A percentile compares a stretch with the other conserved stretches of the same genome.
Conservation (phyloP, 2,888 invertebrate species). For the Myathropa florea region DNA sequence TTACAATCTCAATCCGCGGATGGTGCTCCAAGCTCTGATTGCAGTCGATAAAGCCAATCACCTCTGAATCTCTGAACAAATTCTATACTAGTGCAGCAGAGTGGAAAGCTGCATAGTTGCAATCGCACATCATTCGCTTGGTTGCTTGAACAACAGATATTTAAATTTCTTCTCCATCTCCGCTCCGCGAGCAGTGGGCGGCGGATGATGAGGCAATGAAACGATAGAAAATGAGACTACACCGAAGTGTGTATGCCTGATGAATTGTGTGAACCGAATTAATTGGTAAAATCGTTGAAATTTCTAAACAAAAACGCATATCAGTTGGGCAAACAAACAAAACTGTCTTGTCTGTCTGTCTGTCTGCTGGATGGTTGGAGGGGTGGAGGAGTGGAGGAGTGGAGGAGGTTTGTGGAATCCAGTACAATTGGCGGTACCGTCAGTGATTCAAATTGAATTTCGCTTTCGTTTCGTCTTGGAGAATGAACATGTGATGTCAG, state of each 20-base stretch:
- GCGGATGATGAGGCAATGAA: slow-evolving; percentile 14
- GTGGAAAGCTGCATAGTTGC: slow-evolving; percentile 42
- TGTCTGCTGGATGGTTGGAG: not conserved
- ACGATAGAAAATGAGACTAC: not conserved
- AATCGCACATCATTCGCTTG: slow-evolving; percentile 47
- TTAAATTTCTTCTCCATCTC: slow-evolving; percentile 52
- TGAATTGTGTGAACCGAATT: slow-evolving; percentile 66
- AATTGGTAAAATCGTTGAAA: slow-evolving; percentile 40
- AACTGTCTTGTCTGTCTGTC: not conserved
- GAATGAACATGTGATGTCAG: not conserved
- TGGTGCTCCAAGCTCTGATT: not conserved
- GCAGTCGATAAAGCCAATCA: slow-evolving; percentile 30
- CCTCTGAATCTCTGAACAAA: slow-evolving; percentile 38
- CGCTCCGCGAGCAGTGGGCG: not conserved
- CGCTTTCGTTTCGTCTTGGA: slow-evolving; percentile 16
- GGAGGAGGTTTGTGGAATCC: not conserved
- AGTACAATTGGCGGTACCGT: not conserved
- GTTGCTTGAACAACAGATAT: slow-evolving; percentile 50
- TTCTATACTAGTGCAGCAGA: not conserved
- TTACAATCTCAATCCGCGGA: not conserved
- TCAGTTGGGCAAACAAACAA: slow-evolving; percentile 24
- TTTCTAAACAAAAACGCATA: slow-evolving; percentile 30
- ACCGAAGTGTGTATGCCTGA: not conserved
- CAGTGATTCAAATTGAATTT: slow-evolving; percentile 14
- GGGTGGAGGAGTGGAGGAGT: too few relatives aligned